Evolutionary conservation across 2,888 invertebrate species (phyloP).

Genomic region (Amiota minor): DNA sequence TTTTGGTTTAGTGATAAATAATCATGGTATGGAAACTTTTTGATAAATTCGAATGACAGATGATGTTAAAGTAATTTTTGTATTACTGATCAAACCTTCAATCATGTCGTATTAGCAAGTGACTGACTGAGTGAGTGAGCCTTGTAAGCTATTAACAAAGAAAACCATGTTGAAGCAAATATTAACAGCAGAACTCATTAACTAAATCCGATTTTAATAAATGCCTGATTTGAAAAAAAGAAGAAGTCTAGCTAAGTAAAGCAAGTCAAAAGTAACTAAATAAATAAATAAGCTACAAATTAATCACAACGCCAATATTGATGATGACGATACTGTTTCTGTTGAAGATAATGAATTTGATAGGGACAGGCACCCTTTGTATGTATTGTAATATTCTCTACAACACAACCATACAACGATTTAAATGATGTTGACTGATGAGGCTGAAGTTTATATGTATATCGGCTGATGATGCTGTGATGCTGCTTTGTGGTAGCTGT

Average conservation of each 20-base stretch:
- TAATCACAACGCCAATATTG: slow-evolving; percentile 61
- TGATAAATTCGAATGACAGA: neutral
- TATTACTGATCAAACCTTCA: slow-evolving; percentile 63
- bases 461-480: neutral
- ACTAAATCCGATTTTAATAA: slow-evolving; percentile 69
- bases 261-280: slow-evolving; percentile 14
- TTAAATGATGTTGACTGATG: slow-evolving; percentile 17
- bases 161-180: slow-evolving; percentile 21
- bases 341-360: slow-evolving; percentile 49
- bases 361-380: slow-evolving; percentile 35
- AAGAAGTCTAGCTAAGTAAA: slow-evolving; percentile 19
- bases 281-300: slow-evolving; percentile 53
- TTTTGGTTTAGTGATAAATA: neutral
- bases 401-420: neutral
- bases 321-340: slow-evolving; percentile 68
- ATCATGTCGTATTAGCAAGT: slow-evolving; percentile 65
- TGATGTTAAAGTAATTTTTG: slow-evolving; percentile 23
- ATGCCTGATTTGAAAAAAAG: slow-evolving; percentile 46
- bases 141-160: slow-evolving; percentile 42
- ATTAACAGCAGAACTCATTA: slow-evolving; percentile 61
- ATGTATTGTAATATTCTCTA: too few relatives aligned
- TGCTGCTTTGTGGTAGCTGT: slow-evolving; percentile 8
- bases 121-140: slow-evolving; percentile 26
- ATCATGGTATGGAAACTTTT: neutral
- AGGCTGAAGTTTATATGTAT: slow-evolving; percentile 1